A percentile compares a stretch with the other conserved stretches of the same genome.
Conservation (phyloP, 2,888 invertebrate species). For the Dolomedes plantarius region DNA sequence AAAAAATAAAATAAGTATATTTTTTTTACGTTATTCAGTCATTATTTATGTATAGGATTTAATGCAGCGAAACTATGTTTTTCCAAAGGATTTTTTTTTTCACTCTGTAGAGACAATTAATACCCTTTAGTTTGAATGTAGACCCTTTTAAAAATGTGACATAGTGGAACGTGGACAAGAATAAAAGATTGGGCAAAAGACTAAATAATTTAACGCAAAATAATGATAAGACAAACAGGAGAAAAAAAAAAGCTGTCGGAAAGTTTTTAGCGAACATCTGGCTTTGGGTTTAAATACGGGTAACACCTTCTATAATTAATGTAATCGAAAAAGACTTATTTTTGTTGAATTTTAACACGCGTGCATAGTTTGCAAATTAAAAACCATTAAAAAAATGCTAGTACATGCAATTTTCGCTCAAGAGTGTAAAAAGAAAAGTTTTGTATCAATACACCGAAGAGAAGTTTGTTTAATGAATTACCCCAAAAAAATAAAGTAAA, state of each 20-base stretch:
- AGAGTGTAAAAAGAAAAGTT: background rate
- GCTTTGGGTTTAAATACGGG: background rate
- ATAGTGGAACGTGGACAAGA: constrained; percentile 22
- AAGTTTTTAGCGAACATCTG: background rate
- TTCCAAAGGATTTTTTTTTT: constrained; percentile 8
- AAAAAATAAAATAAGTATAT: background rate
- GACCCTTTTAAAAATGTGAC: constrained; percentile 46
- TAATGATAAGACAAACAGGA: background rate
- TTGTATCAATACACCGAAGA: background rate
- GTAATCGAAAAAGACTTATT: background rate
- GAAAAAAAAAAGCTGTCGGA: background rate
- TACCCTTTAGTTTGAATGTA: constrained; percentile 47
- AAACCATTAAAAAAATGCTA: background rate
- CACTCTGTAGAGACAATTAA: constrained; percentile 59
- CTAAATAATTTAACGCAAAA: background rate
- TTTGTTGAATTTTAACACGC: background rate
- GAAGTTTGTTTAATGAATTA: background rate
- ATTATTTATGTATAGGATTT: constrained; percentile 68
- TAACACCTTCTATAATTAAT: constrained; percentile 6
- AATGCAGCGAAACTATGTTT: constrained; percentile 56
- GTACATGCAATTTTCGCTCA: background rate
- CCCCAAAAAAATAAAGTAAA: too few relatives aligned
- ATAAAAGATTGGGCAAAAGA: background rate
- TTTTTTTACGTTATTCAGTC: constrained; percentile 27
- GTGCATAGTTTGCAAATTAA: background rate